Evolutionary conservation across 2,797 vertebrate genomes (phyloP), one percentile per base, ranked within the genome.

Genomic region (Nyctibius grandis): DNA sequence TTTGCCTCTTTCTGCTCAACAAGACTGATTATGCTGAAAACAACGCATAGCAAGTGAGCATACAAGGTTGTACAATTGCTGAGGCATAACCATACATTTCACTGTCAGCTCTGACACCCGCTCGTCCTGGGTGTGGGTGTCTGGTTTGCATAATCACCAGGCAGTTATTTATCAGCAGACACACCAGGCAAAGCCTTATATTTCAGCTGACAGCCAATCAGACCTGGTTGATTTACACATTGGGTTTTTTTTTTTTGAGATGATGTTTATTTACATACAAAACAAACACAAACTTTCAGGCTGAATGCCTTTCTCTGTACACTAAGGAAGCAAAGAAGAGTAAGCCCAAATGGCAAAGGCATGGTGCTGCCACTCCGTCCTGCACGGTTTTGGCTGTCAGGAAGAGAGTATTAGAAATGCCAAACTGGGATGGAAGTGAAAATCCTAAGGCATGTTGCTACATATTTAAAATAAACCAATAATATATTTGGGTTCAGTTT

Each of bases 81-180:
- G 85, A 85, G 93, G 76, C 93, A 90, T 78, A 93, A 23, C n/a
- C 74, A 57, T 72, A 67, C 78, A 91, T 92, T 85, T 93, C 88
- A 19, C 81, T 92, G 89, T 91, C 94, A 93, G 91, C 19, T 12
- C 85, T 87, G 93, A 81, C 94, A 80, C 76, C 56, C 5, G 4
- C 82, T 9, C 2, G 0, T 53, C 90, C 31, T 4, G 85, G 80
- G 6, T 78, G 81, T 53, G 95, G 88, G 78, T 75, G 95, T 48
- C 91, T 70, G 86, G 36, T 88, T 48, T 87, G 74, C 92, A 84
- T 68, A 44, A 85, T 79, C 92, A 83, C 76, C 81, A 67, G 44
- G 38, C 61, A 21, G 51, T 44, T 65, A n/a, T 92, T 88, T 96
- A 82, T 86, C 83, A 67, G 89, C 45, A 84, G 90, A 90, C 63